These are phyloP conservation scores for Coleophora deauratella DNA, from an alignment of 2,888 invertebrate species.

Conservation along the genomic window DNA sequence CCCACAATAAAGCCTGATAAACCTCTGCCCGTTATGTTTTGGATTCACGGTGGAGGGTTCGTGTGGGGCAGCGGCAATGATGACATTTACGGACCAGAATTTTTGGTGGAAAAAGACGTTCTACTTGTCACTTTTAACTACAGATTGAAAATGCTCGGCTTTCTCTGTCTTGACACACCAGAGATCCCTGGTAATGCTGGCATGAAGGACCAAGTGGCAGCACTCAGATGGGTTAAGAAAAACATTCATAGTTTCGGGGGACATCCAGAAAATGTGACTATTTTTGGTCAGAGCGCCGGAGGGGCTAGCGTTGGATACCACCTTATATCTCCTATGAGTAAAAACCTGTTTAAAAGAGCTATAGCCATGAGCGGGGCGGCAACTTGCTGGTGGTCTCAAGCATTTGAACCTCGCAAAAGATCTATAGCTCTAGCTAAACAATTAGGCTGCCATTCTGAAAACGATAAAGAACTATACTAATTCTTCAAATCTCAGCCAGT, in stretches of 20 bases:
- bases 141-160: slow-evolving; percentile 67
- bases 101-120: slow-evolving; percentile 31
- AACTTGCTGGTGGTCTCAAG: slow-evolving; percentile 22
- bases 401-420: slow-evolving; percentile 20
- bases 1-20: slow-evolving; percentile 21
- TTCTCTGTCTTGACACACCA: slow-evolving; percentile 62
- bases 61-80: slow-evolving; percentile 34
- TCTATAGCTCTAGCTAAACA: slow-evolving; percentile 23
- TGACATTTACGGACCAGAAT: slow-evolving; percentile 35
- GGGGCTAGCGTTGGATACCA: slow-evolving; percentile 28
- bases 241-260: slow-evolving; percentile 38
- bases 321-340: slow-evolving; percentile 38
- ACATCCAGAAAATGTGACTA: slow-evolving; percentile 30
- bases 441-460: slow-evolving; percentile 22
- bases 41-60: slow-evolving; percentile 39
- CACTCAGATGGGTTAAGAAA: slow-evolving; percentile 35
- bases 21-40: slow-evolving; percentile 38
- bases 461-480: slow-evolving; percentile 22
- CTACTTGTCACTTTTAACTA: slow-evolving; percentile 42
- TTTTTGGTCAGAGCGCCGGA: slow-evolving; percentile 44
- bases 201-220: slow-evolving; percentile 49
- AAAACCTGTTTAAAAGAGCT: slow-evolving; percentile 36
- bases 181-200: slow-evolving; percentile 76
- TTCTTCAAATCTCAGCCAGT: slow-evolving; percentile 30
- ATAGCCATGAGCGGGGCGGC: slow-evolving; percentile 40